Evolutionary conservation across 2,113 vertebrate species (phyloP), one percentile per base, ranked within the genome.

Genomic region (Crotalus viridis): DNA sequence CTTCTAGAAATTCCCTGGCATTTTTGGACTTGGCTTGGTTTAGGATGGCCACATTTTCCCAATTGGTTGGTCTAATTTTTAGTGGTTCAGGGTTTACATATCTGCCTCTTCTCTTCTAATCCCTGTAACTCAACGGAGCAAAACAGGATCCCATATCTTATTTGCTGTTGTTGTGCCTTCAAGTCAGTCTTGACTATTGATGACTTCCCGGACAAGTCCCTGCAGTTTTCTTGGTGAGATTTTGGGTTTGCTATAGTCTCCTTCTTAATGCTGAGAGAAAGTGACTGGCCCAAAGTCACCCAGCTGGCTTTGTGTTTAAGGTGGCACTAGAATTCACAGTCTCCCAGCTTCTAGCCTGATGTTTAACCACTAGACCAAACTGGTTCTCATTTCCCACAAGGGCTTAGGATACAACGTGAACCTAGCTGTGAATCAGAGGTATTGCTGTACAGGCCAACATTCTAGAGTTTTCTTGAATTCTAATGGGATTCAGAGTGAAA

Each of bases 391-490:
- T 81, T 81, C 33, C 19, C 5, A 74, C 15, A 8, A 13, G 12
- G 13, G 15, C 5, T 74, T 74, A 19, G 5, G n/a, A n/a, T 43
- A 39, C 74, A 81, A 9, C 43, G 74, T 81, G 74, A 81, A 2
- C 17, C 74, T 33, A 81, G 17, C 33, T 85, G 33, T 2, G 7
- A 59, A 64, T 90, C 91, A 39, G 64, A n/a, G 51, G 94, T 69
- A 10, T 52, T 94, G 93, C 89, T 96, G 90, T 93, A 93, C 95
- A 91, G 85, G 57, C 59, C 85, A 94, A 92, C 88, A 87, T 91
- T 89, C 61, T 91, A 10, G 57, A 22, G 26, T 61, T 26, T 19
- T 56, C 17, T 26, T 91, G 55, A 59, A 39, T 54, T 39, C 55
- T 64, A 88, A 92, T 64, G 4, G 46, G 26, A 88, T 54, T 64